Percentiles rank a stretch among this genome's conserved stretches.
These are phyloP conservation scores for Oreotrochilus melanogaster DNA, from an alignment of 2,113 vertebrate genomes.

Conservation along the genomic window DNA sequence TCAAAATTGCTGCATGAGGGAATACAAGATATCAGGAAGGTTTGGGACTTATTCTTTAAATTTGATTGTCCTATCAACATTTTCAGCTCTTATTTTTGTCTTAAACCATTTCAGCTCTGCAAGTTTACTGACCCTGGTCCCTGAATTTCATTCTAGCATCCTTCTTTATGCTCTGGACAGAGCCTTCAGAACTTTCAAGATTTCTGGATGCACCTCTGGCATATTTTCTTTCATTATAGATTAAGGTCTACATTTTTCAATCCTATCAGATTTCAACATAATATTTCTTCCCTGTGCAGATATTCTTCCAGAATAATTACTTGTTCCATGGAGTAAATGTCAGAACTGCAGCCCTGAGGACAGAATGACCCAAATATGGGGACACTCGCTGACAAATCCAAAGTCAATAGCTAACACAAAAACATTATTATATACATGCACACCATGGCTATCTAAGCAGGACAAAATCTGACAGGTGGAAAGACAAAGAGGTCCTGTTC, in stretches of 20 bases:
- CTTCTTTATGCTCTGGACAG: neutral
- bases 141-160: neutral
- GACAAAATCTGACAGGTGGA: neutral
- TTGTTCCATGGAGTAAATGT: neutral
- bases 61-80: neutral
- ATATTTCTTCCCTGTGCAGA: neutral
- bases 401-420: neutral
- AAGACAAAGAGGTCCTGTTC: neutral
- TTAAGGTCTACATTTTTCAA: neutral
- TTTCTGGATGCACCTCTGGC: neutral
- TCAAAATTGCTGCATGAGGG: neutral
- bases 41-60: neutral
- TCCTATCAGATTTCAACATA: neutral
- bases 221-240: neutral
- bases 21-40: neutral
- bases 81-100: neutral
- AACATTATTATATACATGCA: fast-evolving
- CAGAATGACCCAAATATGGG: neutral
- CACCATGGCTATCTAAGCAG: neutral
- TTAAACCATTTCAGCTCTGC: neutral
- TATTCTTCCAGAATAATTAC: neutral
- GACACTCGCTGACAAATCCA: neutral
- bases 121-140: neutral
- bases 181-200: neutral
- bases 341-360: neutral